These are phyloP conservation scores for Liposcelis brunnea DNA, from an alignment of 2,888 invertebrate species.

Conservation along the genomic window DNA sequence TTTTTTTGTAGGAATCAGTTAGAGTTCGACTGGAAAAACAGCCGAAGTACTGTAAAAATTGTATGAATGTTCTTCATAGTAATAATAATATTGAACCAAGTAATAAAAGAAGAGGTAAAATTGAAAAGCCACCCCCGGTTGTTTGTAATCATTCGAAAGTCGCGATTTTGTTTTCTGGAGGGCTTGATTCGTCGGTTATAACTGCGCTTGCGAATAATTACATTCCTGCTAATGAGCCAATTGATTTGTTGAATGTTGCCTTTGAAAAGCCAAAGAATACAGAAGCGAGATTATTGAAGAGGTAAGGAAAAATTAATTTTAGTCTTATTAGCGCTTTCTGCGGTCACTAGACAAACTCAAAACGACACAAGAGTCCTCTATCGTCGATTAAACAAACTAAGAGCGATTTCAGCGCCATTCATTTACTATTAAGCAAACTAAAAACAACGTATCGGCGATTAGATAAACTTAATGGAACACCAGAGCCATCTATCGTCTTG, in stretches of 20 bases:
- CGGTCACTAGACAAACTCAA: too few species aligned
- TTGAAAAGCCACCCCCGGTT: background rate
- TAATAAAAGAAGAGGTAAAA: background rate
- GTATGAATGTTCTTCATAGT: conserved; percentile 26
- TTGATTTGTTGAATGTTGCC: conserved; percentile 91
- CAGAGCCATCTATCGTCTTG: too few species aligned
- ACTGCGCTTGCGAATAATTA: conserved; percentile 61
- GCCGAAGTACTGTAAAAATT: conserved; percentile 42
- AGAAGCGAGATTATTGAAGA: background rate
- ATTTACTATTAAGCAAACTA: too few species aligned
- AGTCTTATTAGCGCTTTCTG: too few species aligned
- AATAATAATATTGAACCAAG: conserved; percentile 13
- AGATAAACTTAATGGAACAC: too few species aligned
- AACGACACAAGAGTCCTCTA: too few species aligned
- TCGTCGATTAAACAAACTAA: too few species aligned
- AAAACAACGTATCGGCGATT: too few species aligned
- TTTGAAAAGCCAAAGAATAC: conserved; percentile 38
- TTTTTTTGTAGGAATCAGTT: conserved; percentile 30
- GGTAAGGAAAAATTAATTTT: background rate
- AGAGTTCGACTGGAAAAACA: conserved; percentile 39
- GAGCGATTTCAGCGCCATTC: too few species aligned
- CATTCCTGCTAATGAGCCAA: conserved; percentile 42
- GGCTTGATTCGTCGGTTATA: conserved; percentile 86
- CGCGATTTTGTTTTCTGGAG: conserved; percentile 86
- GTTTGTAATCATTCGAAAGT: conserved; percentile 45